A percentile compares a stretch with the other conserved stretches of the same genome.
Evolutionary conservation across 2,888 invertebrate genomes (phyloP).

Genomic region (Cristatella mucedo): DNA sequence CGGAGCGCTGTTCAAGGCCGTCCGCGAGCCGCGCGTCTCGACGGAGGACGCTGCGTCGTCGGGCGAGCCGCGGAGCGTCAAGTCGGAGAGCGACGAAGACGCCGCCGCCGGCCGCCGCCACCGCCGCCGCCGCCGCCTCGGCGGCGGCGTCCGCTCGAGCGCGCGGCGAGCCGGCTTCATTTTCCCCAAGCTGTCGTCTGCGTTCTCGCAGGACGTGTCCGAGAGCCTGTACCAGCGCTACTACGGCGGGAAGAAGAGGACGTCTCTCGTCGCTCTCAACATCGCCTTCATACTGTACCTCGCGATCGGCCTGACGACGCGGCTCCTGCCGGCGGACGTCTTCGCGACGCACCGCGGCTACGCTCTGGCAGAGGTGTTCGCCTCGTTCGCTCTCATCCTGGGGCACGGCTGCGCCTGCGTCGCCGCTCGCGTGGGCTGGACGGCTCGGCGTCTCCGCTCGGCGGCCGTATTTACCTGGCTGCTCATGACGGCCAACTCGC

Average conservation of each 20-base stretch:
- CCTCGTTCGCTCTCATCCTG: neutral
- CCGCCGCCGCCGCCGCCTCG: no score
- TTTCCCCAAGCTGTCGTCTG: neutral
- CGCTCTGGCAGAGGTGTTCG: neutral
- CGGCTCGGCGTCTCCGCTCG: neutral
- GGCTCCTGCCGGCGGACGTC: neutral
- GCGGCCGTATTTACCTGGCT: constrained; percentile 1
- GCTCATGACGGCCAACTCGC: neutral
- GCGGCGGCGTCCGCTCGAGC: neutral
- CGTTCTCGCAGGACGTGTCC: neutral
- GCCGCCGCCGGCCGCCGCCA: no score
- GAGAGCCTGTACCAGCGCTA: constrained; percentile 8
- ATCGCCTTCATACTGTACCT: neutral
- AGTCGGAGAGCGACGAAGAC: neutral
- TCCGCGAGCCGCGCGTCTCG: neutral
- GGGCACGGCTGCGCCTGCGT: neutral
- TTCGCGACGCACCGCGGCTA: neutral
- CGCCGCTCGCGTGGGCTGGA: no score
- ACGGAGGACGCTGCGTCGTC: neutral
- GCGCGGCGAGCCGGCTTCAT: neutral
- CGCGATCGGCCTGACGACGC: neutral
- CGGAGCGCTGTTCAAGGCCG: no score
- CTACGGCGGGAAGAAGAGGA: constrained; percentile 3
- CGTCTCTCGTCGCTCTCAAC: neutral
- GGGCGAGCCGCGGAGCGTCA: neutral